Percentiles rank a stretch among this genome's conserved stretches.
phyloP scores from a whole-genome alignment of 1,140 invertebrate species.

The Trachymyrmex septentrionalis region DNA sequence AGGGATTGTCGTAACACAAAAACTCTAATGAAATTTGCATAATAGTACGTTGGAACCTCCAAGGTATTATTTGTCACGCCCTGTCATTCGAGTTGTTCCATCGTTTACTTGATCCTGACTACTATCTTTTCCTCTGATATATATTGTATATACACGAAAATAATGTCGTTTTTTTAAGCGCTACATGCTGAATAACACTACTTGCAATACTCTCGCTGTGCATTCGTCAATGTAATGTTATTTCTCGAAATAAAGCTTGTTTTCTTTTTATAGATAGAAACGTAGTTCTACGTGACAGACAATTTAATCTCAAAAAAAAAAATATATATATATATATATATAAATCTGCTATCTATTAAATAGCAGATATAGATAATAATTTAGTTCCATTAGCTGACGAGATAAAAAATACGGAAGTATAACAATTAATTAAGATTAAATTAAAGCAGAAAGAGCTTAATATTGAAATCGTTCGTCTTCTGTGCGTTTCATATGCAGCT shows the following conservation, averaged over 20 bases:
- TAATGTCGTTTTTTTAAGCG: not conserved
- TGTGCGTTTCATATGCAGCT: slow-evolving; percentile 6
- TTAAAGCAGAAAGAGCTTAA: not conserved
- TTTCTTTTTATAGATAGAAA: slow-evolving; percentile 10
- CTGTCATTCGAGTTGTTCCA: slow-evolving; percentile 66
- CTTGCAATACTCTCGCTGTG: not conserved
- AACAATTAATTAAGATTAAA: not conserved
- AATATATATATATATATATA: too few relatives aligned
- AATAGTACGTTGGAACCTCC: slow-evolving; percentile 71
- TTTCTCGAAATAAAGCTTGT: not conserved
- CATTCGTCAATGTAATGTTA: not conserved
- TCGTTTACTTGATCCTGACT: slow-evolving; percentile 59
- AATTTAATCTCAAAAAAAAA: not conserved
- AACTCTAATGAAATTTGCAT: slow-evolving; percentile 79
- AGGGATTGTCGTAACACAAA: slow-evolving; percentile 62
- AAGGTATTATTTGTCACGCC: slow-evolving; percentile 73
- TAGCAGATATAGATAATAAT: not conserved
- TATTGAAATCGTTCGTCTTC: slow-evolving; percentile 8
- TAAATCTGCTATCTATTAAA: not conserved
- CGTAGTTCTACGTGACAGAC: too few relatives aligned
- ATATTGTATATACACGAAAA: not conserved
- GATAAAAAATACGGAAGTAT: not conserved
- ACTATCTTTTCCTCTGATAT: not conserved
- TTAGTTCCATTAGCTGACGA: not conserved
- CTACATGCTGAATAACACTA: not conserved